Percentiles rank a stretch among this genome's conserved stretches.
Evolutionary conservation across 1,140 invertebrate genomes (phyloP).

Genomic region (Cylas formicarius): DNA sequence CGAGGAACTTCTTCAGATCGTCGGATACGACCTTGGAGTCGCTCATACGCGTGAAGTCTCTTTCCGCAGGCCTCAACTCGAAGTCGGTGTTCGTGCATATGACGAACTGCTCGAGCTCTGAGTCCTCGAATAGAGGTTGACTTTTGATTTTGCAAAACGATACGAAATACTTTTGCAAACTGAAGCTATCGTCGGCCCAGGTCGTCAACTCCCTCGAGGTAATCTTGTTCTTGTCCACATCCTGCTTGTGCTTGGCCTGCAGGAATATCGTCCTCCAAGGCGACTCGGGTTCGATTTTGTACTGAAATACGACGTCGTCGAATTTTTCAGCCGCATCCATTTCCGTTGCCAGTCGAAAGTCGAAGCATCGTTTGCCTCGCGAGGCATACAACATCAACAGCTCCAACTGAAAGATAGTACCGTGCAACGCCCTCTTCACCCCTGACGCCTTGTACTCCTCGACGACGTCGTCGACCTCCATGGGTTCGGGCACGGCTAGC

Average conservation of each 20-base stretch:
- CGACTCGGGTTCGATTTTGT: background rate
- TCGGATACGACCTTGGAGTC: too few species aligned
- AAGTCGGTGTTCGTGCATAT: slow-evolving; percentile 11
- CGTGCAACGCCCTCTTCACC: slow-evolving; percentile 12
- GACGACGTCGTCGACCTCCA: too few species aligned
- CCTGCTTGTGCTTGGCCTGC: slow-evolving; percentile 13
- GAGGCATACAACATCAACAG: slow-evolving; percentile 11
- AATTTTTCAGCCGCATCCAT: slow-evolving; percentile 20
- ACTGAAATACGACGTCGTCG: slow-evolving; percentile 17
- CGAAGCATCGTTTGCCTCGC: background rate
- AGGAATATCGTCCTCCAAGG: slow-evolving; percentile 1
- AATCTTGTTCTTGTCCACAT: slow-evolving; percentile 1
- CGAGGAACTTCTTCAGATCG: too few species aligned
- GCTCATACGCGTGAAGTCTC: too few species aligned
- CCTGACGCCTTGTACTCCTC: slow-evolving; percentile 10
- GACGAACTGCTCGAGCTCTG: background rate
- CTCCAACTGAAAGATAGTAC: slow-evolving; percentile 17
- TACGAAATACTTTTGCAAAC: slow-evolving; percentile 7
- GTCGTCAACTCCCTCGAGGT: slow-evolving; percentile 2
- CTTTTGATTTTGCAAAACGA: slow-evolving; percentile 5
- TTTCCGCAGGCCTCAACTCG: background rate
- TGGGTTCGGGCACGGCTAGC: too few species aligned
- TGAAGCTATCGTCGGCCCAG: background rate
- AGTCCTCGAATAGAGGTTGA: background rate
- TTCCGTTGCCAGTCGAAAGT: slow-evolving; percentile 18